Percentiles rank a stretch among this genome's conserved stretches.
phyloP scores from a whole-genome alignment of 2,797 vertebrate species.

The Sebastiscus albofasciatus region DNA sequence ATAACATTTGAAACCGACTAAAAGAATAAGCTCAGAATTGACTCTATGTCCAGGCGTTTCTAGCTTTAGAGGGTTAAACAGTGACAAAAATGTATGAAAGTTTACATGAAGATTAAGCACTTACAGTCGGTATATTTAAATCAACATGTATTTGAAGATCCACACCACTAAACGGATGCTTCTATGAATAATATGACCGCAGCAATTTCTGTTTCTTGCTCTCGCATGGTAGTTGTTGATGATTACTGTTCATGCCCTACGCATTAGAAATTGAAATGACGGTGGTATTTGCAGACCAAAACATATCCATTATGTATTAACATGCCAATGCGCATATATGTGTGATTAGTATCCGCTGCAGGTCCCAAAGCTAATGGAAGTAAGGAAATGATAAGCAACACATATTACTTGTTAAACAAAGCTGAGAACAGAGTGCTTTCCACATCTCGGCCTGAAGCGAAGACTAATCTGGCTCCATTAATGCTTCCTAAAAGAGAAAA shows the following conservation, averaged over 20 bases:
- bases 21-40: too few relatives aligned
- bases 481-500: conserved; percentile 61
- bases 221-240: not conserved
- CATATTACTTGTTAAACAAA: conserved; percentile 76
- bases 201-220: not conserved
- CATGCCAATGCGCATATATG: not conserved
- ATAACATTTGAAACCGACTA: too few relatives aligned
- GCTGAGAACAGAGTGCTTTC: conserved; percentile 62
- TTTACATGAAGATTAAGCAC: not conserved
- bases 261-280: not conserved
- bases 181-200: not conserved
- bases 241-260: not conserved
- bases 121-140: not conserved
- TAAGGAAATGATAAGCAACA: conserved; percentile 73
- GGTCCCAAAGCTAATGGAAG: conserved; percentile 66
- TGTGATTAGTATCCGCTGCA: conserved; percentile 27
- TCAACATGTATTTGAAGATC: not conserved
- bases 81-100: not conserved
- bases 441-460: conserved; percentile 64
- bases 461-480: conserved; percentile 70
- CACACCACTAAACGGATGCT: not conserved
- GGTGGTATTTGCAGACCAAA: not conserved
- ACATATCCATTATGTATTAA: conserved; percentile 33
- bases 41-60: not conserved
- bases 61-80: not conserved